Base-by-base conservation (phyloP, 2,888 invertebrate species). In the Fragum fragum region DNA sequence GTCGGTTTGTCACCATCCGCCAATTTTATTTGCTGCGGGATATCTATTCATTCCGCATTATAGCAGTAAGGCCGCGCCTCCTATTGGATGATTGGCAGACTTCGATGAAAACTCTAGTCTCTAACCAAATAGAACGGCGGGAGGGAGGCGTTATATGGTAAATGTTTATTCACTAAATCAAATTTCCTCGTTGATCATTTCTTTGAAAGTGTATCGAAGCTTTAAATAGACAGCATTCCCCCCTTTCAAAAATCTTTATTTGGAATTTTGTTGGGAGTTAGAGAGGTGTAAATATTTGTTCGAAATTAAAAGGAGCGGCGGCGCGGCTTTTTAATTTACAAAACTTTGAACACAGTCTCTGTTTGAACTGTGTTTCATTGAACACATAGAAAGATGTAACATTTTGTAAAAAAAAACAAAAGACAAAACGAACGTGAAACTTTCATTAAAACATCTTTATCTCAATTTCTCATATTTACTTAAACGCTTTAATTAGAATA, bases 151-250 rank as follows among this genome's bases (percentile, higher is more conserved):
- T 75, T 74, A 77, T 79, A 73, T 79, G 76, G 87, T 81, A 85
- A 87, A 85, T 87, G 83, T 87, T 87, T 87, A 87, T 87, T 82
- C 81, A 86, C 79, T 74, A 83, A 87, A 87, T 89, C 81, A 87
- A 89, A 86, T 87, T 87, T 87, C 77, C 68, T 53, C 63, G 66
- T 72, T 73, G 79, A 79, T 70, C 61, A 73, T 63, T 73, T 73
- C 76, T 77, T 83, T 83, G 68, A 75, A 61, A 63, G 77, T 77
- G 76, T 75, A 71, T 57, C 71, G 69, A 75, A 74, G 71, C 77
- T 74, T 68, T 71, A 83, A 79, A 79, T 79, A 77, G 79, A 74
- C 79, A 77, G 28, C 79, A 57, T 69, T 47, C 47, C 53, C 53
- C 52, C 52, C 73, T 63, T 73, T 73, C 73, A 59, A 69, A 68